These are phyloP conservation scores for Agrochola lychnidis DNA, from an alignment of 2,888 invertebrate species.

Conservation along the genomic window DNA sequence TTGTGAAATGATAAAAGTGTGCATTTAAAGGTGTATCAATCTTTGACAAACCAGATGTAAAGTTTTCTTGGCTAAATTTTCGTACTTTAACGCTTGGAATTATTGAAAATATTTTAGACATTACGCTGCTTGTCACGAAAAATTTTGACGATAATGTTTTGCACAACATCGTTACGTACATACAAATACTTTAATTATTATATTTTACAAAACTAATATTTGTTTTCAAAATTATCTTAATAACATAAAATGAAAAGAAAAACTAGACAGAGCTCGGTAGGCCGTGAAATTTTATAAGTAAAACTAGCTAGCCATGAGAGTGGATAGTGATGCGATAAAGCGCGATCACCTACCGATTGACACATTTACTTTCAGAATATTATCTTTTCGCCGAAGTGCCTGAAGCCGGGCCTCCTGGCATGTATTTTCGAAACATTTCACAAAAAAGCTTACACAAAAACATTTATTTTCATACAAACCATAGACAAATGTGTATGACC, in stretches of 20 bases:
- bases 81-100: slow-evolving; percentile 16
- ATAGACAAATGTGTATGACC: too few species aligned
- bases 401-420: neutral
- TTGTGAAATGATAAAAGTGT: slow-evolving; percentile 77
- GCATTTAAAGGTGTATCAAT: slow-evolving; percentile 71
- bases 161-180: slow-evolving; percentile 12
- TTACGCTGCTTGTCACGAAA: slow-evolving; percentile 24
- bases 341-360: neutral
- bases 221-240: neutral
- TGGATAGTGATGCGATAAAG: neutral
- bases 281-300: slow-evolving; percentile 22
- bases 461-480: too few species aligned
- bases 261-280: slow-evolving; percentile 15
- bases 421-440: too few species aligned
- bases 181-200: neutral
- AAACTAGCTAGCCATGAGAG: slow-evolving; percentile 48
- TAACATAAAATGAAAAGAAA: slow-evolving; percentile 3
- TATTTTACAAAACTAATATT: slow-evolving; percentile 11
- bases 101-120: slow-evolving; percentile 15
- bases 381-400: neutral
- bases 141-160: slow-evolving; percentile 45
- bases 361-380: neutral
- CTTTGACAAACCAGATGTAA: slow-evolving; percentile 70
- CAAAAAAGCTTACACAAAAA: too few species aligned
- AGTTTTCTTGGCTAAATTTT: slow-evolving; percentile 66